These are phyloP conservation scores for Ophraella communa DNA, from an alignment of 2,888 invertebrate species.

Conservation along the genomic window DNA sequence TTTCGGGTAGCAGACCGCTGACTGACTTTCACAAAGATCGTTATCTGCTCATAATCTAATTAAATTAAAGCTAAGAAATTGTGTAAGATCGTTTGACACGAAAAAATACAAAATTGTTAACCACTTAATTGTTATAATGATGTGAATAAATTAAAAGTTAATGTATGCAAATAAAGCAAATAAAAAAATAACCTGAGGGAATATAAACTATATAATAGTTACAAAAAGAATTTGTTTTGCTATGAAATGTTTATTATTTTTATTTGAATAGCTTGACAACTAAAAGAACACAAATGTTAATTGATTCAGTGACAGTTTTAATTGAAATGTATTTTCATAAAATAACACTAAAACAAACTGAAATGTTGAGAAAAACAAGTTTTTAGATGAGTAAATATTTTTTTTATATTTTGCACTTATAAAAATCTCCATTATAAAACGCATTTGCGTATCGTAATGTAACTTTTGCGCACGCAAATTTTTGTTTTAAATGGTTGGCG, in stretches of 20 bases:
- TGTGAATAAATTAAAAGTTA: background rate
- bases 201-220: conserved; percentile 2
- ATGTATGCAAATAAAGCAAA: conserved; percentile 2
- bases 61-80: background rate
- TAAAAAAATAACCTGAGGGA: background rate
- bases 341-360: too few species aligned
- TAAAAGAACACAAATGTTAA: background rate
- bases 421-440: too few species aligned
- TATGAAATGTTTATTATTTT: conserved; percentile 1
- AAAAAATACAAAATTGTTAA: background rate
- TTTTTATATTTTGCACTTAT: too few species aligned
- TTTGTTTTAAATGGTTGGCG: too few species aligned
- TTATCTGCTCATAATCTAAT: conserved; percentile 7
- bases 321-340: too few species aligned
- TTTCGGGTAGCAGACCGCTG: background rate
- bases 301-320: background rate
- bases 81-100: conserved; percentile 3
- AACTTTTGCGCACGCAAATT: too few species aligned
- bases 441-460: too few species aligned
- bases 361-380: too few species aligned
- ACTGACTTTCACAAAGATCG: conserved; percentile 7
- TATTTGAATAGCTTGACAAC: background rate
- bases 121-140: conserved; percentile 2
- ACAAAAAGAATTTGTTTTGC: conserved; percentile 1
- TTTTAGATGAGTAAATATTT: too few species aligned